Evolutionary conservation across 1,140 invertebrate genomes (phyloP), one percentile per base, ranked within the genome.

Genomic region (Galleria mellonella): DNA sequence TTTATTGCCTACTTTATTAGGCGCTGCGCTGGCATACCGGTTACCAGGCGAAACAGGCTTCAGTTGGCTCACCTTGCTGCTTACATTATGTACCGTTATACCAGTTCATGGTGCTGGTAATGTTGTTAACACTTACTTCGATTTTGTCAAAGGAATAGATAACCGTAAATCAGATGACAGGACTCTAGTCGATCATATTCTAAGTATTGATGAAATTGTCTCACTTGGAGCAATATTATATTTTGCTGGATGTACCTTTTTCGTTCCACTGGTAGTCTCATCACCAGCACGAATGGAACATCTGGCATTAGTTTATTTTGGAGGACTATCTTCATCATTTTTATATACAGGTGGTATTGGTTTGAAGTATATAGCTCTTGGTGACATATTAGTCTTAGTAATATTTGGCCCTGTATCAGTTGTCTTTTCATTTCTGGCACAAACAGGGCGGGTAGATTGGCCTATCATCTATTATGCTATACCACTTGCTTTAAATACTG

Each of bases 61-160:
- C 68, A 95, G 91, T 66, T 88, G 94, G 75, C 70, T 93, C 31
- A 93, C 93, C 2, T 89, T 97, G 44, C 59, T 97, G 6, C 83
- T 96, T 0, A 97, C 96, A 0, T 84, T 95, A 13, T 90, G 95
- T 33, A 97, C 95, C 1, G 91, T 97, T 5, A 87, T 97, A 38
- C 96, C 94, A 9, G 96, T 98, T 1, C 97, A 98, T 77, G 96
- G 95, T 37, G 97, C 97, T 43, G 97, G 96, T 29, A 98, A 98
- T 85, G 91, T 98, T n/a, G 96, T 98, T 0, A 98, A 98, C 73
- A 98, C 96, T 0, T 98, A 98, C 77, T 98, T 93, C 74, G 96
- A 98, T 86, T 98, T 95, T 74, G 90, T 95, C 5, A 95, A 96
- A 87, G 97, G 96, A 23, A 96, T 98, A 32, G 97, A 98, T 70